Evolutionary conservation across 2,888 invertebrate species (phyloP).

Genomic region (Psococerastis gibbosa): DNA sequence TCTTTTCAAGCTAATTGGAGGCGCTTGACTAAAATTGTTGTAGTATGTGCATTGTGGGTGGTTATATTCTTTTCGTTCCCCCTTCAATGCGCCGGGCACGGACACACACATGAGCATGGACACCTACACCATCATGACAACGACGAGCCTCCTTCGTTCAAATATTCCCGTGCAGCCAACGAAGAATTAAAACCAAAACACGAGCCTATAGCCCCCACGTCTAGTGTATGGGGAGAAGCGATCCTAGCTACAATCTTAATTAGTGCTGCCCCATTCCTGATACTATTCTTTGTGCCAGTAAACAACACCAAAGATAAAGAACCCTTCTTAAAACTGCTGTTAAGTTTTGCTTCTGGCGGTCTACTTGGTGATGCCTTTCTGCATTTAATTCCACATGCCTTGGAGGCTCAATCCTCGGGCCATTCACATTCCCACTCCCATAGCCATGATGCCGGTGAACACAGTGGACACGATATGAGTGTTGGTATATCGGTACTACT

Average conservation of each 20-base stretch:
- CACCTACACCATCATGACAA: constrained; percentile 34
- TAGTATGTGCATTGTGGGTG: constrained; percentile 13
- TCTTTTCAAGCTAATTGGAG: not conserved
- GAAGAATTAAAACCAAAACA: constrained; percentile 18
- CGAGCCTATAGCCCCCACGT: constrained; percentile 19
- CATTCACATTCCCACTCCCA: constrained; percentile 18
- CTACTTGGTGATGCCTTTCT: constrained; percentile 96
- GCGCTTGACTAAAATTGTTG: constrained; percentile 1
- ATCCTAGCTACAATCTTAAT: constrained; percentile 81
- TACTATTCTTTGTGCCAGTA: constrained; percentile 82
- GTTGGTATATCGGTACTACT: constrained; percentile 89
- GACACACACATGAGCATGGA: constrained; percentile 21
- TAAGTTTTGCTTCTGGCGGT: constrained; percentile 90
- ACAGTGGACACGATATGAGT: constrained; percentile 45
- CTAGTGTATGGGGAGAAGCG: constrained; percentile 53
- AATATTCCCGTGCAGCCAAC: constrained; percentile 62
- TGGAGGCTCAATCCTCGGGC: constrained; percentile 34
- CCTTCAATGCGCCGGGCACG: constrained; percentile 21
- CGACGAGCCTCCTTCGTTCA: constrained; percentile 52
- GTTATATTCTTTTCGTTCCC: constrained; percentile 24
- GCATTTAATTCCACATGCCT: constrained; percentile 94
- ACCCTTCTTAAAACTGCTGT: constrained; percentile 69
- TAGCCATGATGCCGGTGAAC: constrained; percentile 23
- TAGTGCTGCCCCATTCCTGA: constrained; percentile 84
- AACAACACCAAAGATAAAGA: constrained; percentile 69